phyloP scores from a whole-genome alignment of 2,888 invertebrate genomes.

The Linyphia triangularis region DNA sequence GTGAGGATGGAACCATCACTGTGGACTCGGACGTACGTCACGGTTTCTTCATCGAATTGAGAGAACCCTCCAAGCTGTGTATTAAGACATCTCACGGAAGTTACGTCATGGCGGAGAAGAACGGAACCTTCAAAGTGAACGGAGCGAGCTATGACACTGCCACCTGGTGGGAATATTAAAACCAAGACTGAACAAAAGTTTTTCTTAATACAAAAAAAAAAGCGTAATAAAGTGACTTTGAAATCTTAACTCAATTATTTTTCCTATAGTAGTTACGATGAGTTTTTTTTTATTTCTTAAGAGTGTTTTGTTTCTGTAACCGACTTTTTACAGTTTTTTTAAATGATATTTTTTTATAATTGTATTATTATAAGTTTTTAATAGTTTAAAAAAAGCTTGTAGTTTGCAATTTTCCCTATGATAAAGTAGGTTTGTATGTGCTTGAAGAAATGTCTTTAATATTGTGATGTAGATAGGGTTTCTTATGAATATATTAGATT shows the following conservation, averaged over 20 bases:
- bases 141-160: constrained; percentile 88
- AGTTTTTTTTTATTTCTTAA: not conserved
- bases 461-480: not conserved
- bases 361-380: not conserved
- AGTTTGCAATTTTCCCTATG: not conserved
- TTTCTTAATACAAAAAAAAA: not conserved
- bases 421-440: not conserved
- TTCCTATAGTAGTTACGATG: not conserved
- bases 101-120: constrained; percentile 93
- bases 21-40: constrained; percentile 89
- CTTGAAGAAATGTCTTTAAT: not conserved
- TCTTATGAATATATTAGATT: not conserved
- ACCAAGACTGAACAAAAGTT: not conserved
- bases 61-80: constrained; percentile 94
- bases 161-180: constrained; percentile 96
- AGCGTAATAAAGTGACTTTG: not conserved
- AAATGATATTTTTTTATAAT: not conserved
- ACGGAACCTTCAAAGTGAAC: constrained; percentile 92
- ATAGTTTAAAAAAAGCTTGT: not conserved
- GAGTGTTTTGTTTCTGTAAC: too few relatives aligned
- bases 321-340: not conserved
- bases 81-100: constrained; percentile 87
- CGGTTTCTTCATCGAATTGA: constrained; percentile 94
- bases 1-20: constrained; percentile 88
- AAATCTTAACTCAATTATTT: not conserved